phyloP scores from a whole-genome alignment of 1,140 invertebrate species.

The Drosophila ficusphila region DNA sequence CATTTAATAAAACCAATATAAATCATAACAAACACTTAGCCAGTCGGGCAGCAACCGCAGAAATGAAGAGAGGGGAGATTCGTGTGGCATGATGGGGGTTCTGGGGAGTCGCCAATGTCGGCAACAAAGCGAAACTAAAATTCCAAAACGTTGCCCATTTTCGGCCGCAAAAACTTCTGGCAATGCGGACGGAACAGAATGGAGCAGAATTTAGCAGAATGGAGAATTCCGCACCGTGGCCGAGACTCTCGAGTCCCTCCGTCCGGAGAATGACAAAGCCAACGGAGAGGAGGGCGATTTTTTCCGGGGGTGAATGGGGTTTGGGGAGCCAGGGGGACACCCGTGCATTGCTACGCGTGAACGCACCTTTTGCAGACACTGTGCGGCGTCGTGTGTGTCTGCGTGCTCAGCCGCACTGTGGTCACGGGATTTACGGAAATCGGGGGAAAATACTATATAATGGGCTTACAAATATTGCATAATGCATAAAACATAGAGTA shows the following conservation, averaged over 20 bases:
- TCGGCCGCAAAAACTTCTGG: slow-evolving; percentile 72
- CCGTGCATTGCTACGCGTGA: slow-evolving; percentile 76
- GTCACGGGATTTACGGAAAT: not conserved
- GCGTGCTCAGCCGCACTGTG: slow-evolving; percentile 36
- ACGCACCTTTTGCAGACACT: slow-evolving; percentile 68
- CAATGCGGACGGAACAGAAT: slow-evolving; percentile 27
- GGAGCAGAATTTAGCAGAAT: too few relatives aligned
- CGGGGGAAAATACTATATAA: not conserved
- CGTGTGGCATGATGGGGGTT: not conserved
- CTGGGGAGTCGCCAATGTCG: not conserved
- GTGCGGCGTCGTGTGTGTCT: slow-evolving; percentile 24
- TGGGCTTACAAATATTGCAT: not conserved
- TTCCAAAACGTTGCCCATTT: slow-evolving; percentile 80
- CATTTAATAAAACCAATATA: slow-evolving; percentile 83
- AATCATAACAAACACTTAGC: slow-evolving; percentile 82
- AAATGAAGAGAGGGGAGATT: too few relatives aligned
- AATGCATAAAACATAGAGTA: too few relatives aligned
- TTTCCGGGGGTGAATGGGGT: not conserved
- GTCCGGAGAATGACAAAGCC: slow-evolving; percentile 52
- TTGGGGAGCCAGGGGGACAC: slow-evolving; percentile 1
- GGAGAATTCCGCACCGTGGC: slow-evolving; percentile 55
- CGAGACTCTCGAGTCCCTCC: slow-evolving; percentile 6
- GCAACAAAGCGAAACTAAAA: slow-evolving; percentile 81
- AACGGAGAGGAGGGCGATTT: not conserved
- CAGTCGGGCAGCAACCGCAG: slow-evolving; percentile 59